Base-by-base conservation (phyloP, 2,113 vertebrate species). In the Odobenus rosmarus region DNA sequence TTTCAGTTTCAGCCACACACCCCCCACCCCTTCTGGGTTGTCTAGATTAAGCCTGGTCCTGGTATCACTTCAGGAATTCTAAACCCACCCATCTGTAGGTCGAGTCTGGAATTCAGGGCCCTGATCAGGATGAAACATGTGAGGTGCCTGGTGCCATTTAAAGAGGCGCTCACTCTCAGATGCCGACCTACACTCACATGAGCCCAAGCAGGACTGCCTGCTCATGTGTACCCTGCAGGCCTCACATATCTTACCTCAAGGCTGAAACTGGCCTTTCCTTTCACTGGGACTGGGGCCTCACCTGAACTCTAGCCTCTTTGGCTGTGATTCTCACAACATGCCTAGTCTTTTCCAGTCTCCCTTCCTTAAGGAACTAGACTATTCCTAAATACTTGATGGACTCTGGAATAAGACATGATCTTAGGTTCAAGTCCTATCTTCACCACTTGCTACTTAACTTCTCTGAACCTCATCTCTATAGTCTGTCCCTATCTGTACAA, bases 331-430 rank as follows among this genome's bases (percentile, higher is more conserved):
- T 90, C 31, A 93, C 57, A 76, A 89, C 6, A 26, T 92, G 46
- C 31, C 11, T 95, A 16, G 8, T 64, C 62, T 96, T 80, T 81
- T 71, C 82, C 33, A 62, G 62, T 76, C 3, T 13, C 19, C n/a
- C 92, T 94, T 95, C 39, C 36, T 92, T 62, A 96, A 55, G 85
- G 33, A 87, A 88, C 28, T 83, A 87, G 62, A 90, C 36, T 90
- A 57, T 64, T 94, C 74, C 18, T 82, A 59, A 42, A 62, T 14
- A 90, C 12, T 4, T 80, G 85, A 79, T 64, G 26, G 14, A 79
- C 18, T 80, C 16, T 57, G 64, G 95, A 86, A 88, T 71, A 36
- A 64, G 57, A 94, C 28, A 53, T 0, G 0, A 92, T 76, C 62
- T 86, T 91, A 79, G 36, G 57, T 95, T 92, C 39, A 93, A 64